Conservation (phyloP, 2,797 vertebrate genomes). For the Amblyopsis hoosieri region DNA sequence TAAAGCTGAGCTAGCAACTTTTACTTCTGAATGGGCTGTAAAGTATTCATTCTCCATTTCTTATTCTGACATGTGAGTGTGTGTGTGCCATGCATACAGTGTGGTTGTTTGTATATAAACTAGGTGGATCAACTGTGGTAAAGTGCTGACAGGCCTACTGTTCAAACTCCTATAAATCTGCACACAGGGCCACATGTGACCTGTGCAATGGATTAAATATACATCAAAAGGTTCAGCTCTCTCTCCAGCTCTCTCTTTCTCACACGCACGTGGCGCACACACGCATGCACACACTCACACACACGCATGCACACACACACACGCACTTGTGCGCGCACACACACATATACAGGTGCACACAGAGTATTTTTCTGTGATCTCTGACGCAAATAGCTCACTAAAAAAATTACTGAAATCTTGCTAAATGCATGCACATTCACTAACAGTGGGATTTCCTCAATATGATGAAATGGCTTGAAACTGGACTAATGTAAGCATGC, state of each 20-base stretch:
- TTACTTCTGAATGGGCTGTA: slow-evolving; percentile 46
- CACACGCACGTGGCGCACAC: slow-evolving; percentile 1
- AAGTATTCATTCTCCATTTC: slow-evolving; percentile 11
- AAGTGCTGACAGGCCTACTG: slow-evolving; percentile 31
- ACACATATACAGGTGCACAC: no score
- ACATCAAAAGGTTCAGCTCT: slow-evolving; percentile 21
- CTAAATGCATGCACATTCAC: slow-evolving; percentile 11
- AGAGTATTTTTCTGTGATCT: no score
- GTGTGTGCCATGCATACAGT: neutral
- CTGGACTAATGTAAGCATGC: slow-evolving; percentile 50
- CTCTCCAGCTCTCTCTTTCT: slow-evolving; percentile 17
- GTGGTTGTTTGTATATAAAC: neutral
- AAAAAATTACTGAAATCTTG: no score
- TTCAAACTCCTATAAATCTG: slow-evolving; percentile 45
- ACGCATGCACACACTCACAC: slow-evolving; percentile 9
- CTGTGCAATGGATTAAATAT: slow-evolving; percentile 8
- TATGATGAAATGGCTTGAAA: slow-evolving; percentile 72
- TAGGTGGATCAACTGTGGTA: slow-evolving; percentile 6
- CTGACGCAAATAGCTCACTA: neutral
- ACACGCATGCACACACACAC: neutral
- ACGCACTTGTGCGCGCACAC: no score
- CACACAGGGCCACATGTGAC: slow-evolving; percentile 19
- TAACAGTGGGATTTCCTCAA: slow-evolving; percentile 33
- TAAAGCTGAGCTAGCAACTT: slow-evolving; percentile 67
- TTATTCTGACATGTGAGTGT: neutral